These are phyloP conservation scores for Heliconius charithonia DNA, from an alignment of 2,888 invertebrate species.

Conservation along the genomic window DNA sequence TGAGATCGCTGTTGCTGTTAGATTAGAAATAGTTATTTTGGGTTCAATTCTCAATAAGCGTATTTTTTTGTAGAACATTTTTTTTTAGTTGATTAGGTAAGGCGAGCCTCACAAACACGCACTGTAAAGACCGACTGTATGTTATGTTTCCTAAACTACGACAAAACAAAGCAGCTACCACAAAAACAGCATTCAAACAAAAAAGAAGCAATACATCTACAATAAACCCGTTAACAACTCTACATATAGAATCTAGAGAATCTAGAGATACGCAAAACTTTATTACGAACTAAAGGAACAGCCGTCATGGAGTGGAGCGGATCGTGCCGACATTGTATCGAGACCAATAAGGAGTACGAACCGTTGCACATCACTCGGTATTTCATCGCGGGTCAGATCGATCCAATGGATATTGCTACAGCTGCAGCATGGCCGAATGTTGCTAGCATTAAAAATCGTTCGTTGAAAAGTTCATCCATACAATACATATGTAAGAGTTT, in stretches of 20 bases:
- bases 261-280: constrained; percentile 49
- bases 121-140: too few relatives aligned
- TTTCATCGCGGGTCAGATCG: constrained; percentile 51
- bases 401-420: constrained; percentile 53
- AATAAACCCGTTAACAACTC: constrained; percentile 11
- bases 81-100: too few relatives aligned
- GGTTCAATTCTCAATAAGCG: too few relatives aligned
- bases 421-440: constrained; percentile 46
- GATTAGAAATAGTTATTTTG: too few relatives aligned
- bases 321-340: constrained; percentile 59
- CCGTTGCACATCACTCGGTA: constrained; percentile 54
- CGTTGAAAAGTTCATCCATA: constrained; percentile 57
- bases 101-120: too few relatives aligned
- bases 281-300: constrained; percentile 56
- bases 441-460: constrained; percentile 57
- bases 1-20: too few relatives aligned
- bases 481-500: constrained; percentile 49
- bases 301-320: constrained; percentile 57
- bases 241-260: constrained; percentile 21
- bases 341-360: constrained; percentile 54
- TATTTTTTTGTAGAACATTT: too few relatives aligned
- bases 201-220: background rate
- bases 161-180: background rate
- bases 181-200: background rate
- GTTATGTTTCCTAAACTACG: too few relatives aligned